A percentile compares a stretch with the other conserved stretches of the same genome.
These are phyloP conservation scores for Macrochelys suwanniensis DNA, from an alignment of 2,797 vertebrate genomes.

Conservation along the genomic window DNA sequence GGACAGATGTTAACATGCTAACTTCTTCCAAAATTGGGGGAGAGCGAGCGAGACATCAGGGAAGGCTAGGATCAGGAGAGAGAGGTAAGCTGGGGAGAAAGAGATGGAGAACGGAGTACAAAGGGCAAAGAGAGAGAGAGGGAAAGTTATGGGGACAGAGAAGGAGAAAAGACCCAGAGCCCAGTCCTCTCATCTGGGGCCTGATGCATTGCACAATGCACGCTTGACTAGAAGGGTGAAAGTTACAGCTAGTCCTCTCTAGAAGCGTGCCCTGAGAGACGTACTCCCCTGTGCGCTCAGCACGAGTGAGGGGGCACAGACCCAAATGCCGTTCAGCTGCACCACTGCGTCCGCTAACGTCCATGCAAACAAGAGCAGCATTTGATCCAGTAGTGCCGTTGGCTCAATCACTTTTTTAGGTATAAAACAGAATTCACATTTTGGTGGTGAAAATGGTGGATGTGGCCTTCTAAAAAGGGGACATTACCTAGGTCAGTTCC, in stretches of 20 bases:
- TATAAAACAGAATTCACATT: background rate
- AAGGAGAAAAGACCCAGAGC: background rate
- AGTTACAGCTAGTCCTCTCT: background rate
- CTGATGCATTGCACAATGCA: background rate
- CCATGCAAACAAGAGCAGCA: background rate
- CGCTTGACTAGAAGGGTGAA: background rate
- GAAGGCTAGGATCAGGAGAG: background rate
- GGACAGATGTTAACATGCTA: rapidly evolving
- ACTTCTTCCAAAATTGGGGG: background rate
- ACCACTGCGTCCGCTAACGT: background rate
- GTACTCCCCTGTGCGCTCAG: background rate
- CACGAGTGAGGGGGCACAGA: background rate
- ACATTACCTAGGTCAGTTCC: background rate
- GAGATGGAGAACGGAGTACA: rapidly evolving
- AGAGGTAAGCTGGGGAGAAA: background rate
- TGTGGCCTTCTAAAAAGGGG: background rate
- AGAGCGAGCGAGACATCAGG: background rate
- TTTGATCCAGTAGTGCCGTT: background rate
- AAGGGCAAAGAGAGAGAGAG: background rate
- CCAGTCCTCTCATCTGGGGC: background rate
- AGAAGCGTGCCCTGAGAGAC: rapidly evolving
- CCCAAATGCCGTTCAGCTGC: background rate
- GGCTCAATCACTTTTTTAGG: background rate
- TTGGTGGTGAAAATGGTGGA: background rate
- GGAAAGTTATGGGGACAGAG: background rate